Conservation (phyloP, 2,113 vertebrate genomes). For the Genyomyrus donnyi region DNA sequence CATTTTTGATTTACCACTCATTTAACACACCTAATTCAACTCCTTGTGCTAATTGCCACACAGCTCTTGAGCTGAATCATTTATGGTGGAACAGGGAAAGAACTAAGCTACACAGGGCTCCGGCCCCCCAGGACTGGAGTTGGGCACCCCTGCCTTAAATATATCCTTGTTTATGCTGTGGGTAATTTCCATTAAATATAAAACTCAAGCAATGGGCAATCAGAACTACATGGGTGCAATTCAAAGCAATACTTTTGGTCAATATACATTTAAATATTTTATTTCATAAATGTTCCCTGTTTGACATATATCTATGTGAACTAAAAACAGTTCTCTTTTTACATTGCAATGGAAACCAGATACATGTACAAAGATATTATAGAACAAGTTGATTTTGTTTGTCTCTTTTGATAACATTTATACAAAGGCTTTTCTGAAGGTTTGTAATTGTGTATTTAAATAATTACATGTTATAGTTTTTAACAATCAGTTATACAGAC, state of each 20-base stretch:
- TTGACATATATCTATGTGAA: background rate
- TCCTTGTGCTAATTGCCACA: too few relatives aligned
- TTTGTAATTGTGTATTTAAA: background rate
- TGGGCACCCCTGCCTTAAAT: background rate
- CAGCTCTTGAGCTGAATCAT: too few relatives aligned
- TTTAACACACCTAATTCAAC: too few relatives aligned
- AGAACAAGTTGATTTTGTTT: constrained; percentile 1
- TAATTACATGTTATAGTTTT: background rate
- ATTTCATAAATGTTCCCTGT: constrained; percentile 10
- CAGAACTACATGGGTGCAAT: background rate
- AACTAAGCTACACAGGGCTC: too few relatives aligned
- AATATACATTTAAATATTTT: constrained; percentile 20
- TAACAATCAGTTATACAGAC: background rate
- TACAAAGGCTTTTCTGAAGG: background rate
- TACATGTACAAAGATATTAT: background rate
- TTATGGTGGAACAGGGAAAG: too few relatives aligned
- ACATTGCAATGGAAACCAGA: background rate
- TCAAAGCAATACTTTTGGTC: background rate
- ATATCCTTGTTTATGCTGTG: background rate
- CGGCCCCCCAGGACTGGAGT: too few relatives aligned
- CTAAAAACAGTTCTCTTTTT: constrained; percentile 14
- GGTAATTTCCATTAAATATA: background rate
- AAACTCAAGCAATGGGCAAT: background rate
- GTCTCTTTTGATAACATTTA: background rate
- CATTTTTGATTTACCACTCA: too few relatives aligned